Percentiles rank a stretch among this genome's conserved stretches.
Evolutionary conservation across 2,113 vertebrate species (phyloP).

Genomic region (Meles meles): DNA sequence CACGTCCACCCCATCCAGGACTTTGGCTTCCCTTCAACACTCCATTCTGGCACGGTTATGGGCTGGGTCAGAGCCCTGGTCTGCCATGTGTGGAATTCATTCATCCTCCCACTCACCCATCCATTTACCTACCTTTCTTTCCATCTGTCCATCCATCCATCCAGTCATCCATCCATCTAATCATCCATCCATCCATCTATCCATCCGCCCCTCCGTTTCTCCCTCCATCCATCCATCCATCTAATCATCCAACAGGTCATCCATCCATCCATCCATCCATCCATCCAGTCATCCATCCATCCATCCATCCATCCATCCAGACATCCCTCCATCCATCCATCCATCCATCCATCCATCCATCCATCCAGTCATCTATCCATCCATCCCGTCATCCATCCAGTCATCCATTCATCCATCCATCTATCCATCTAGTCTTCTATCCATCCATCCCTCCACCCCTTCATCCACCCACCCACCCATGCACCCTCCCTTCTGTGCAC

Average conservation of each 20-base stretch:
- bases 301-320: not conserved
- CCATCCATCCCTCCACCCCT: not conserved
- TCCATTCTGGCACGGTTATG: not conserved
- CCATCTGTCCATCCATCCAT: not conserved
- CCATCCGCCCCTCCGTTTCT: too few relatives aligned
- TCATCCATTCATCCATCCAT: too few relatives aligned
- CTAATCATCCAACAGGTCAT: too few relatives aligned
- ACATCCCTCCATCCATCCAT: accelerated
- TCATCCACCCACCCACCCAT: too few relatives aligned
- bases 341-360: too few relatives aligned
- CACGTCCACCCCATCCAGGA: not conserved
- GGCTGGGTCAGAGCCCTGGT: not conserved
- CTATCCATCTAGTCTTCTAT: accelerated
- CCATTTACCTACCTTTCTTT: not conserved
- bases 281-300: not conserved
- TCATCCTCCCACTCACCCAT: too few relatives aligned
- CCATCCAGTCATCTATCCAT: not conserved
- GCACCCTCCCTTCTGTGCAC: not conserved
- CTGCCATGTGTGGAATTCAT: too few relatives aligned
- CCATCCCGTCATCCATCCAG: accelerated
- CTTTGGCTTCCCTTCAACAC: not conserved
- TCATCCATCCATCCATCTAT: accelerated
- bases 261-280: too few relatives aligned
- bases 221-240: not conserved
- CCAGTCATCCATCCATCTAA: accelerated